Evolutionary conservation across 2,888 invertebrate genomes (phyloP).

Genomic region (Napeogenes sylphis): DNA sequence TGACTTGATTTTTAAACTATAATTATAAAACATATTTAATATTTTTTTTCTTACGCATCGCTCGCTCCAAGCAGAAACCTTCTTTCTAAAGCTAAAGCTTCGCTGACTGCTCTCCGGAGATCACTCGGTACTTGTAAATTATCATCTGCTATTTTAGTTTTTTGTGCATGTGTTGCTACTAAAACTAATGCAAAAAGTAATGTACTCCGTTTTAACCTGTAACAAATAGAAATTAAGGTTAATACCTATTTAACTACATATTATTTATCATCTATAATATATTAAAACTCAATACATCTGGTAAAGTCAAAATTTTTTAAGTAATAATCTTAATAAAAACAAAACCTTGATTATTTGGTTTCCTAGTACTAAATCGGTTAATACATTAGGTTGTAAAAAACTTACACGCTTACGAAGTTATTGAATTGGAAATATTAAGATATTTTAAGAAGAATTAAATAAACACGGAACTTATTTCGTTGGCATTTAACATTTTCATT

Average conservation of each 20-base stretch:
- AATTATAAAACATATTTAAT: too few relatives aligned
- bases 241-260: neutral
- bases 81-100: conserved; percentile 66
- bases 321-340: neutral
- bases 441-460: too few relatives aligned
- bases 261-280: neutral
- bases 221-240: conserved; percentile 41
- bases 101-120: conserved; percentile 62
- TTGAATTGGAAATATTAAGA: too few relatives aligned
- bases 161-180: conserved; percentile 49
- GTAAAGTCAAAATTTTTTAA: too few relatives aligned
- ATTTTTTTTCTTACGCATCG: conserved; percentile 55
- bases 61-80: conserved; percentile 60
- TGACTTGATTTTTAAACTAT: too few relatives aligned
- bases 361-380: conserved; percentile 30
- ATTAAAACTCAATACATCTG: neutral
- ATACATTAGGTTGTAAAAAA: conserved; percentile 18
- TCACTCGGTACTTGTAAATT: conserved; percentile 68
- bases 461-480: too few relatives aligned
- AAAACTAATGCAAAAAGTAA: conserved; percentile 52
- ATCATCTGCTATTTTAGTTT: conserved; percentile 54
- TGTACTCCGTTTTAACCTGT: conserved; percentile 60
- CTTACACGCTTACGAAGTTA: neutral
- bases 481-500: neutral
- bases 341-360: conserved; percentile 26